Evolutionary conservation across 2,113 vertebrate species (phyloP).

Genomic region (Hydrolagus affinis): DNA sequence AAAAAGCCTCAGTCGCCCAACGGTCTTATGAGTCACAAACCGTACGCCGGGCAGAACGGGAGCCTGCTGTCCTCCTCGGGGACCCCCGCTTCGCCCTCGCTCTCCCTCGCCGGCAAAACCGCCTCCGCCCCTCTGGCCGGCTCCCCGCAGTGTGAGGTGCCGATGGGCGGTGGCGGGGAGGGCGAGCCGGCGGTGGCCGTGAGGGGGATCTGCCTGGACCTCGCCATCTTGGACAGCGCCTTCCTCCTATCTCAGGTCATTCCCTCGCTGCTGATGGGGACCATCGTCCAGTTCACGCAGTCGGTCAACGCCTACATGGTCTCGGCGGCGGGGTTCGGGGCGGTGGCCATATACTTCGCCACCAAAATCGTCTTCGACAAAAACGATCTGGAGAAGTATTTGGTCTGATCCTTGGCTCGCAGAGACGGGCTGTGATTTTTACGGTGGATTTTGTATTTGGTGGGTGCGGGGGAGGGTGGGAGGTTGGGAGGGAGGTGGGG

Average conservation of each 20-base stretch:
- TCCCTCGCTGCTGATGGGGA: conserved; percentile 69
- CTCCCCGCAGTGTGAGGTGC: conserved; percentile 50
- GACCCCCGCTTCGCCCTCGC: conserved; percentile 14
- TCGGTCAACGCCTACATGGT: conserved; percentile 71
- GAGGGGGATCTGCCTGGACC: conserved; percentile 72
- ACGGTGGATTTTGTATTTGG: not conserved
- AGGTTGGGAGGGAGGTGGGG: not conserved
- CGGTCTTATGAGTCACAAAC: conserved; percentile 41
- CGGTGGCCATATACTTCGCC: conserved; percentile 70
- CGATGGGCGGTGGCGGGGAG: conserved; percentile 44
- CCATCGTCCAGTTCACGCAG: conserved; percentile 67
- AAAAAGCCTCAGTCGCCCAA: conserved; percentile 46
- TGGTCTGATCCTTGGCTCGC: conserved; percentile 33
- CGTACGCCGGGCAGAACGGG: conserved; percentile 44
- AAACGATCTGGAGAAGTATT: conserved; percentile 56
- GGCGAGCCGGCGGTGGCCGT: conserved; percentile 25
- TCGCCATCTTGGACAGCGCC: conserved; percentile 77
- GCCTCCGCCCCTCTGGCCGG: conserved; percentile 40
- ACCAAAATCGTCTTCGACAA: conserved; percentile 67
- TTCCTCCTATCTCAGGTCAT: conserved; percentile 76
- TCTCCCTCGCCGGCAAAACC: conserved; percentile 29
- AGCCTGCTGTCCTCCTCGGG: conserved; percentile 6
- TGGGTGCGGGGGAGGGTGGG: not conserved
- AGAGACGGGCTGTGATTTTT: not conserved
- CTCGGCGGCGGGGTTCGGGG: conserved; percentile 57